Evolutionary conservation across 2,888 invertebrate species (phyloP).

Genomic region (Aricia artaxerxes): DNA sequence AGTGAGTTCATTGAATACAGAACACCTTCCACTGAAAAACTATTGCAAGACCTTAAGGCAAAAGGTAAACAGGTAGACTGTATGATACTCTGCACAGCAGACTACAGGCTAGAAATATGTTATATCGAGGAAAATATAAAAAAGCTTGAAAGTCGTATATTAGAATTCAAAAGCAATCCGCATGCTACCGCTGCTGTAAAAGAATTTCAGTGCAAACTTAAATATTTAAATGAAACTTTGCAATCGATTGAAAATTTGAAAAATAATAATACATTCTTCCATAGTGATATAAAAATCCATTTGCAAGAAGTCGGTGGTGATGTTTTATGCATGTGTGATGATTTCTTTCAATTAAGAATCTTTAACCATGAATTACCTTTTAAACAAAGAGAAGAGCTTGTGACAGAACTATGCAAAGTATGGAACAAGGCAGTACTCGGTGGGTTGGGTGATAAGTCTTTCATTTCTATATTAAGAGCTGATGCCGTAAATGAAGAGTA

Average conservation of each 20-base stretch:
- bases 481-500: slow-evolving; percentile 65
- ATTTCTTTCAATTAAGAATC: slow-evolving; percentile 65
- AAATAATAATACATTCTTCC: slow-evolving; percentile 55
- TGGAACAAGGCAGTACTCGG: slow-evolving; percentile 69
- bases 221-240: slow-evolving; percentile 59
- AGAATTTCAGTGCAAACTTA: slow-evolving; percentile 61
- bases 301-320: slow-evolving; percentile 49
- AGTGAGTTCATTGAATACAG: slow-evolving; percentile 53
- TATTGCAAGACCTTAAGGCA: slow-evolving; percentile 55
- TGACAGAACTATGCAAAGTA: slow-evolving; percentile 65
- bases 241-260: slow-evolving; percentile 60
- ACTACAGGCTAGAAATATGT: slow-evolving; percentile 61
- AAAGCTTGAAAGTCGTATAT: slow-evolving; percentile 59
- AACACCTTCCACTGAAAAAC: slow-evolving; percentile 48
- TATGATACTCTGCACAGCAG: slow-evolving; percentile 58
- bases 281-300: slow-evolving; percentile 46
- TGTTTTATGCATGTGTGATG: slow-evolving; percentile 60
- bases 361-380: slow-evolving; percentile 65
- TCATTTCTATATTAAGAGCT: slow-evolving; percentile 69
- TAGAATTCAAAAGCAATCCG: slow-evolving; percentile 55
- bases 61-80: slow-evolving; percentile 56
- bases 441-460: slow-evolving; percentile 59
- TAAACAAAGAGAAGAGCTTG: slow-evolving; percentile 60
- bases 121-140: slow-evolving; percentile 63
- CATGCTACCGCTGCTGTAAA: slow-evolving; percentile 58